phyloP scores from a whole-genome alignment of 2,797 vertebrate species.

The Squalus acanthias region DNA sequence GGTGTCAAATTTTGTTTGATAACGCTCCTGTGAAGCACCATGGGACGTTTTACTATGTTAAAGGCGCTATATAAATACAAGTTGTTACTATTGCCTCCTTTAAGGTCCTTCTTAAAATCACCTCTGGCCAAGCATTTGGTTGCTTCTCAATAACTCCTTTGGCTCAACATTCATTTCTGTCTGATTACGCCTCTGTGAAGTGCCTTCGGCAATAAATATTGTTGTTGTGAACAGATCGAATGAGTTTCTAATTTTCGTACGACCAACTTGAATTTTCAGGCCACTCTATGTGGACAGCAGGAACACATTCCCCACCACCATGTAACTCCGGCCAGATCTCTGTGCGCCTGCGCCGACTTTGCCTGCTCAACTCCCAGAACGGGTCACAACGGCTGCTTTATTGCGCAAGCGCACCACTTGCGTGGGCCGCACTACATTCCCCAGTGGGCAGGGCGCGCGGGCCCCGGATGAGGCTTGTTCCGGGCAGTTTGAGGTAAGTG shows the following conservation, averaged over 20 bases:
- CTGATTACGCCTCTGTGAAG: not conserved
- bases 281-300: not conserved
- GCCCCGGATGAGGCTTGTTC: not conserved
- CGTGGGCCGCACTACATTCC: not conserved
- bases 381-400: not conserved
- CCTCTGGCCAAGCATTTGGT: not conserved
- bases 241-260: too few species aligned
- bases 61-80: too few species aligned
- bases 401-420: not conserved
- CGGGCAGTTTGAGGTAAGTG: constrained; percentile 2
- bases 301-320: accelerated
- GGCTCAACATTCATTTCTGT: too few species aligned
- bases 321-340: too few species aligned
- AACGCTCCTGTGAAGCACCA: too few species aligned
- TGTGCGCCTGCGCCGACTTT: not conserved
- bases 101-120: not conserved
- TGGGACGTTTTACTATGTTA: too few species aligned
- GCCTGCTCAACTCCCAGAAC: not conserved
- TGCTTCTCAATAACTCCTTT: too few species aligned
- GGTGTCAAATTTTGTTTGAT: too few species aligned
- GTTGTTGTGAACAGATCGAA: not conserved
- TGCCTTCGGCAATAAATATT: not conserved
- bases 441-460: not conserved
- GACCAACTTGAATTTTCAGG: not conserved
- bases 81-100: not conserved